Evolutionary conservation across 1,140 invertebrate species (phyloP), one percentile per base, ranked within the genome.

Genomic region (Caerostris extrusa): DNA sequence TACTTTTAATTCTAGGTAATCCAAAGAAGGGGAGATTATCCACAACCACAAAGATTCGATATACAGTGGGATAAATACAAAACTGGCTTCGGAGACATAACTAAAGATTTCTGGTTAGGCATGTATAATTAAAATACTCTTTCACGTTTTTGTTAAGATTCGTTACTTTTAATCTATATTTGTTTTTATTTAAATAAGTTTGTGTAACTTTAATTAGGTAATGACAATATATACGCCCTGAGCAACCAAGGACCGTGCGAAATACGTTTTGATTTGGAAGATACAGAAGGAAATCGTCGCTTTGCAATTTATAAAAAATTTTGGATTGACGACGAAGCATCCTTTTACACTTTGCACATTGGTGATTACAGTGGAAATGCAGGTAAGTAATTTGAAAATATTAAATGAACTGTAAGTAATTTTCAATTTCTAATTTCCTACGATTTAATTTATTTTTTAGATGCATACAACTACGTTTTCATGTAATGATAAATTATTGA

Each of bases 301-400:
- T 94, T 64, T 67, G 93, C 93, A 34, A 8, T 94, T 0, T 94
- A 90, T n/a, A 56, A 86, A 10, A 69, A 10, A 17, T 94, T 94
- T 19, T 90, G 58, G 34, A 90, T 94, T 6, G 93, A 94, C 3
- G 61, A 94, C 17, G 93, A 94, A 61, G 10, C 19, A 2, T 8
- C 53, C 10, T 10, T 53, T 12, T 94, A 94, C 17, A 90, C 14
- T n/a, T 56, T 94, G 57, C 85, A 89, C 61, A 82, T 94, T 7
- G 12, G 50, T 50, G 57, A 81, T n/a, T 94, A 86, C 64, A 86
- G 61, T 34, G 83, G 91, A 50, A 87, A 53, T 7, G 83, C 91
- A n/a, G 67, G 91, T 93, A 86, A 69, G 34, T 34, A 34, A 34
- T 34, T 34, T 34, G 34, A 34, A 34, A 34, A 34, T 34, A 34